phyloP scores from a whole-genome alignment of 64 coral and sea anemone genomes.

The Platygyra sinensis region DNA sequence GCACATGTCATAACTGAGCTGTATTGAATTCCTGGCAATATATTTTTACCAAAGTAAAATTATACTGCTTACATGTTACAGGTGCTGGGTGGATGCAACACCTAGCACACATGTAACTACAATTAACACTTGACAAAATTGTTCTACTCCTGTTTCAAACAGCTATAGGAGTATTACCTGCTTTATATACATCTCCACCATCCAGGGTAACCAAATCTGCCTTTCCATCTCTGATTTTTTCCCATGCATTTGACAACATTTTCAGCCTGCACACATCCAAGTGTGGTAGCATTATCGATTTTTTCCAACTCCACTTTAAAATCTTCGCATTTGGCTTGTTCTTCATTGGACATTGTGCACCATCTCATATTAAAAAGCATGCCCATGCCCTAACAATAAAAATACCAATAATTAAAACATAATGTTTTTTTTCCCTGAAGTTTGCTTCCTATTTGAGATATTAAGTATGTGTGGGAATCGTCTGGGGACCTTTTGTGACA shows the following conservation, averaged over 20 bases:
- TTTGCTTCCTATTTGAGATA: no score
- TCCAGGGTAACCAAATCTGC: slow-evolving; percentile 76
- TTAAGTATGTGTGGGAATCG: no score
- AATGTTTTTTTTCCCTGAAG: no score
- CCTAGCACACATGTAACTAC: no score
- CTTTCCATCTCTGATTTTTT: slow-evolving; percentile 37
- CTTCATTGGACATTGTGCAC: slow-evolving; percentile 3
- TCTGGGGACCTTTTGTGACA: no score
- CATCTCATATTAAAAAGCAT: slow-evolving; percentile 29
- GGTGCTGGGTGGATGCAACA: no score
- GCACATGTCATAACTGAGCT: no score
- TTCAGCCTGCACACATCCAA: neutral
- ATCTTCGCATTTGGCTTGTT: slow-evolving; percentile 11
- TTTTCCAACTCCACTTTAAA: neutral
- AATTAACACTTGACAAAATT: no score
- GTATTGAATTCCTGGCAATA: no score
- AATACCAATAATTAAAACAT: neutral
- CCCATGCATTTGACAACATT: slow-evolving; percentile 8
- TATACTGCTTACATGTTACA: no score
- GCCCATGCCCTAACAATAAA: neutral
- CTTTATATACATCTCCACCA: slow-evolving; percentile 53
- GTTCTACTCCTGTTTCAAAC: no score
- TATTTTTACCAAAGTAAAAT: no score
- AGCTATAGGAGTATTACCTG: slow-evolving; percentile 29
- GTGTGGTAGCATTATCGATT: neutral